phyloP scores from a whole-genome alignment of 2,888 invertebrate genomes.

The Thysanoteuthis rhombus region DNA sequence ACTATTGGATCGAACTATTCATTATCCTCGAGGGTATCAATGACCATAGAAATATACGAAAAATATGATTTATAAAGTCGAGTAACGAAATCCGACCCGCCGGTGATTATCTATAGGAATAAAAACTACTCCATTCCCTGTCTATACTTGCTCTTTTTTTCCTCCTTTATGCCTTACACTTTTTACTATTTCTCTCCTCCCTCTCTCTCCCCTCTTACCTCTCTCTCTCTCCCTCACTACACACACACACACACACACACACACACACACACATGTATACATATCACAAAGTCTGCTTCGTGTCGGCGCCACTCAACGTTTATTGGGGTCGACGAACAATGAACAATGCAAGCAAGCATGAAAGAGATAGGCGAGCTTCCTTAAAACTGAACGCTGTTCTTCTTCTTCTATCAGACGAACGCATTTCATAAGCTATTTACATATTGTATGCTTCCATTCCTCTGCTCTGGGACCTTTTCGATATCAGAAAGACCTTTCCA shows the following conservation, averaged over 20 bases:
- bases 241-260: background rate
- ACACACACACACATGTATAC: conserved; percentile 12
- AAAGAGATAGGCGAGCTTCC: background rate
- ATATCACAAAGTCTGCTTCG: background rate
- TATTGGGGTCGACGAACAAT: background rate
- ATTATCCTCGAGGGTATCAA: background rate
- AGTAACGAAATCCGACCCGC: background rate
- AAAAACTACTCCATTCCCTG: background rate
- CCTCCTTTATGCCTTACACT: too few relatives aligned
- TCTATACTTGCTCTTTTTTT: background rate
- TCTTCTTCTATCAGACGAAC: background rate
- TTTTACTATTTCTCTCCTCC: too few relatives aligned
- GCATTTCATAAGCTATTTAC: background rate
- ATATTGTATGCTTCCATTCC: background rate
- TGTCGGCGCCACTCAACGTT: background rate
- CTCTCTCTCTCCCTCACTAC: too few relatives aligned
- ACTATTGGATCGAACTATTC: background rate
- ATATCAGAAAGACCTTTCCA: background rate
- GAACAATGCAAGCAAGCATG: background rate
- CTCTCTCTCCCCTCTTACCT: too few relatives aligned
- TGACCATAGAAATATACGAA: background rate
- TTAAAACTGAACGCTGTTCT: background rate
- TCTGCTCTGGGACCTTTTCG: background rate
- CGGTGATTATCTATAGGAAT: background rate
- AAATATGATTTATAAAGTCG: background rate